A percentile compares a stretch with the other conserved stretches of the same genome.
These are phyloP conservation scores for Drosophila triauraria DNA, from an alignment of 1,140 invertebrate genomes.

Conservation along the genomic window DNA sequence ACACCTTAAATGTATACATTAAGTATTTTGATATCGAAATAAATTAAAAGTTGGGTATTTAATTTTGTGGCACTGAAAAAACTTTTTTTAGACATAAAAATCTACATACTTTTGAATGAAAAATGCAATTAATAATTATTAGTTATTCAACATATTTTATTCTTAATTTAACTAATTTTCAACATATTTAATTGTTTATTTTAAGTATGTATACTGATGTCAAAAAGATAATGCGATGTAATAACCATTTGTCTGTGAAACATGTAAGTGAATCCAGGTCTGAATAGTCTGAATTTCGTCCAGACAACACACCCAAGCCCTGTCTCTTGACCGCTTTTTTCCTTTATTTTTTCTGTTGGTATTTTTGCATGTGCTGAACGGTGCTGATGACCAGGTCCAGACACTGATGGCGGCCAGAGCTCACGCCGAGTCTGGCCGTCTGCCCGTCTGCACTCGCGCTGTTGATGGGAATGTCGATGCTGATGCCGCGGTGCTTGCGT, in stretches of 20 bases:
- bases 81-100: no score
- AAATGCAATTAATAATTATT: no score
- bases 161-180: not conserved
- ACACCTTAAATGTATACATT: no score
- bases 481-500: slow-evolving; percentile 53
- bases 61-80: no score
- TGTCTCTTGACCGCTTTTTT: not conserved
- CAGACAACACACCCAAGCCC: not conserved
- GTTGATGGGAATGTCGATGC: slow-evolving; percentile 38
- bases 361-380: slow-evolving; percentile 40
- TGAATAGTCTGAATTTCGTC: not conserved
- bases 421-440: slow-evolving; percentile 6
- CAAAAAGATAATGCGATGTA: not conserved
- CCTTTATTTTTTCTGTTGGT: slow-evolving; percentile 2
- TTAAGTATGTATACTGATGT: not conserved
- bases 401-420: slow-evolving; percentile 6
- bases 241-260: not conserved
- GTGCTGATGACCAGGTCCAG: slow-evolving; percentile 35
- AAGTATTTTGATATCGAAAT: no score
- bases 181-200: not conserved
- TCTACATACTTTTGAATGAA: no score
- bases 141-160: not conserved
- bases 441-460: slow-evolving; percentile 21
- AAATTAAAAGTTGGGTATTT: no score
- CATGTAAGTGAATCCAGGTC: slow-evolving; percentile 5